Base-by-base conservation (phyloP, 2,797 vertebrate species). In the Glyptemys insculpta region DNA sequence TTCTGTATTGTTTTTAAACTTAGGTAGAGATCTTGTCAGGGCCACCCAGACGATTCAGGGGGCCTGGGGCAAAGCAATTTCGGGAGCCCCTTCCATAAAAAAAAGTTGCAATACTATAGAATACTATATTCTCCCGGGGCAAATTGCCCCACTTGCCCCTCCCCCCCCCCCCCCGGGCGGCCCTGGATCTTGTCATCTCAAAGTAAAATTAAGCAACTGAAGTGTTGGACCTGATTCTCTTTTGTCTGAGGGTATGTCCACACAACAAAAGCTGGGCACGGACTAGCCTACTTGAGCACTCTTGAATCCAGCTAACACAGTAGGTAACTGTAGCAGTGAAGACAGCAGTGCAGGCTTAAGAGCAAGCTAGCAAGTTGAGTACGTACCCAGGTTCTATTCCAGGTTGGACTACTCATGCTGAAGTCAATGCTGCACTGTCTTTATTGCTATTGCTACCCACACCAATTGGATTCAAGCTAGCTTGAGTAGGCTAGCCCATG, bases 181-280 rank as follows among this genome's bases (percentile, higher is more conserved):
- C 44, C 44, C 44, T 44, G 44, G 79, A 89, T 86, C 87, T 90
- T 81, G 8, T 87, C 29, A 94, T 92, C 87, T 95, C 82, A 87
- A 92, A 94, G 90, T 29, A 92, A 87, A 95, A 86, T 21, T 21
- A 80, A 89, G 74, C 83, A 59, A 81, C 57, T 72, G 87, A 49
- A 82, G 9, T 57, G 19, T 27, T 89, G 78, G 49, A 78, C 41
- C n/a, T 52, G 52, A 37, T 8, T 85, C 5, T 1, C 29, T 84
- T 85, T 86, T 59, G 12, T 72, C 57, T 89, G 37, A 65, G 21
- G 11, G 3, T 41, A 72, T 12, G 19, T 72, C 68, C 23, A 23
- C 37, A 72, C 6, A 11, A 21, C n/a, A 12, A 41, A 72, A 72
- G 19, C 68, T 41, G 37, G 21, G 37, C n/a, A 72, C 4, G 3